Conservation (phyloP, 2,113 vertebrate species). For the Ictidomys tridecemlineatus region DNA sequence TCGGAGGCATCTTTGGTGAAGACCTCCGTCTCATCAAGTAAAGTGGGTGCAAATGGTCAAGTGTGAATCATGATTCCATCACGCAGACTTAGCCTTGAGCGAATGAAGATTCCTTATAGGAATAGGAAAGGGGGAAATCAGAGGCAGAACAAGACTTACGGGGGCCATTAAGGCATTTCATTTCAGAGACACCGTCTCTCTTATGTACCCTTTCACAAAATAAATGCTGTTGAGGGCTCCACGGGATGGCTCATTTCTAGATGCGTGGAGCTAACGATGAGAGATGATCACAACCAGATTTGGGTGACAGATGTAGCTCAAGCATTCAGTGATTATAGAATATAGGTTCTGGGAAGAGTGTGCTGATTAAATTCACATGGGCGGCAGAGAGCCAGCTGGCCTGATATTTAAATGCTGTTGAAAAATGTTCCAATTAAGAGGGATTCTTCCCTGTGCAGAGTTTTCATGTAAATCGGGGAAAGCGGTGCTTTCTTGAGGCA, state of each 20-base stretch:
- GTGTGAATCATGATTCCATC: not conserved
- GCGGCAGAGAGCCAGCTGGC: conserved; percentile 79
- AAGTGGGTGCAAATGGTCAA: not conserved
- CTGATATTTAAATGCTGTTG: conserved; percentile 78
- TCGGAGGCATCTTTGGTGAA: not conserved
- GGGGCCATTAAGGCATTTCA: not conserved
- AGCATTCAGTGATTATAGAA: conserved; percentile 70
- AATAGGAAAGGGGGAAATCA: conserved; percentile 23
- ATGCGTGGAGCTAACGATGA: conserved; percentile 15
- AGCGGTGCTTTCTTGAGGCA: conserved; percentile 10
- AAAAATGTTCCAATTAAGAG: conserved; percentile 77
- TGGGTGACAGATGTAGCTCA: conserved; percentile 81
- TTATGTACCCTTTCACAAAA: not conserved
- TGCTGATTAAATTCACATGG: conserved; percentile 81
- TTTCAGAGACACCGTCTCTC: not conserved
- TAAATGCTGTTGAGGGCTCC: not conserved
- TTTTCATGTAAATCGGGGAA: conserved; percentile 62
- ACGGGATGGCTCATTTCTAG: not conserved
- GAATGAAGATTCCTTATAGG: not conserved
- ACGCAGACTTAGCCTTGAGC: not conserved
- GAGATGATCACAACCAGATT: conserved; percentile 74
- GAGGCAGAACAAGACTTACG: not conserved
- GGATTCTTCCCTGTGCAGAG: conserved; percentile 70
- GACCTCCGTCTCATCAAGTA: not conserved
- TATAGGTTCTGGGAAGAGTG: conserved; percentile 75